A percentile compares a stretch with the other conserved stretches of the same genome.
Evolutionary conservation across 2,888 invertebrate species (phyloP).

Genomic region (Chrysolina haemoptera): DNA sequence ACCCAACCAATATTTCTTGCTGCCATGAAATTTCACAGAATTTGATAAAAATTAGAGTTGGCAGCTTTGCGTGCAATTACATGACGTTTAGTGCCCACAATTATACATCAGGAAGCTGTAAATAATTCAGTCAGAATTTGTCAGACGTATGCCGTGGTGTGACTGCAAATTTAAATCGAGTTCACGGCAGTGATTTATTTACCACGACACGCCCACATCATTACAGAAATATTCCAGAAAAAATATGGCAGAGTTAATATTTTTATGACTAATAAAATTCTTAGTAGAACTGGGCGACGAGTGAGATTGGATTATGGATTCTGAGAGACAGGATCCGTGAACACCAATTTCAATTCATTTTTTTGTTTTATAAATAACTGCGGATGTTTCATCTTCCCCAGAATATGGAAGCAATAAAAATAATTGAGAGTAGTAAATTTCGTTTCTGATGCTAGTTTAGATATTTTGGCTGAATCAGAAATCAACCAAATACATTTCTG

Average conservation of each 20-base stretch:
- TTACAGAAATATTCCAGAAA: constrained; percentile 17
- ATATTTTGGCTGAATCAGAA: neutral
- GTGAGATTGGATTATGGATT: neutral
- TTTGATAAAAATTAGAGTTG: constrained; percentile 63
- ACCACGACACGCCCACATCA: neutral
- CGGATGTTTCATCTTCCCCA: neutral
- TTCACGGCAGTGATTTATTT: constrained; percentile 24
- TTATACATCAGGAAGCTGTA: constrained; percentile 64
- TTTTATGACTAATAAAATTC: constrained; percentile 27
- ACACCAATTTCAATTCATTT: neutral
- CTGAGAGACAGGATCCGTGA: neutral
- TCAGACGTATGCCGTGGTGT: constrained; percentile 39
- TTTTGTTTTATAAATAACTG: neutral
- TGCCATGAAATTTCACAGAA: constrained; percentile 53
- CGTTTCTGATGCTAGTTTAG: neutral
- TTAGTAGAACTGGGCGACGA: neutral
- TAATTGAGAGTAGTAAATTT: neutral
- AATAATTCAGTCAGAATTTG: constrained; percentile 61
- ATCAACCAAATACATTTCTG: neutral
- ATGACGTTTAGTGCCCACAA: constrained; percentile 63
- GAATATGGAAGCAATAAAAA: constrained; percentile 6
- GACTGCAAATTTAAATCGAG: constrained; percentile 28
- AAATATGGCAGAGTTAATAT: constrained; percentile 15
- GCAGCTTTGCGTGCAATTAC: constrained; percentile 63
- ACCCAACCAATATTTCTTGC: constrained; percentile 2